These are phyloP conservation scores for Acanthurus leucopareius DNA, from an alignment of 2,797 vertebrate species.

Conservation along the genomic window DNA sequence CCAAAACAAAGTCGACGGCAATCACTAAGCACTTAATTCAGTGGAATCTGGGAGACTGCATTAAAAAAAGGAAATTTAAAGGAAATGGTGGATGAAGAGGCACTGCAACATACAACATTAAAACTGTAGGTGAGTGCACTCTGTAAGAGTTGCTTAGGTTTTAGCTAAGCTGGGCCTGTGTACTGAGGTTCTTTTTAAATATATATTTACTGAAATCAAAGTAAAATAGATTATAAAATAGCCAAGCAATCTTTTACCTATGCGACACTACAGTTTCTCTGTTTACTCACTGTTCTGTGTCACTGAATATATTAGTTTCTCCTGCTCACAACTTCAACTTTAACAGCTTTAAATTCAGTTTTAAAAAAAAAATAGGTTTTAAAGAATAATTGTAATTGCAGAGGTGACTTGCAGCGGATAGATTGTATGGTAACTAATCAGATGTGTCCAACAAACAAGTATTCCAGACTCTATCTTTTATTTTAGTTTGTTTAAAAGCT, in stretches of 20 bases:
- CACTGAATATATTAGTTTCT: no score
- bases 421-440: background rate
- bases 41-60: background rate
- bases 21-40: conserved; percentile 18
- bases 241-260: background rate
- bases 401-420: background rate
- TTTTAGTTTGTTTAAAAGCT: no score
- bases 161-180: background rate
- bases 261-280: background rate
- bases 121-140: background rate
- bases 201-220: conserved; percentile 23
- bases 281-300: background rate
- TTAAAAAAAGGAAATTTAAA: background rate
- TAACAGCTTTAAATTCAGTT: background rate
- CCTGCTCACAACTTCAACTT: background rate
- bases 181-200: conserved; percentile 5
- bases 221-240: conserved; percentile 29
- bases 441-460: no score
- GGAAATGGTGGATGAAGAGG: background rate
- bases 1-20: conserved; percentile 8
- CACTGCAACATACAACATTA: background rate
- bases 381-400: background rate
- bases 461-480: no score
- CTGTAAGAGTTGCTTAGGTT: conserved; percentile 7
- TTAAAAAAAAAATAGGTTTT: background rate